A percentile compares a stretch with the other conserved stretches of the same genome.
phyloP scores from a whole-genome alignment of 1,140 invertebrate genomes.

The Drosophila lini region DNA sequence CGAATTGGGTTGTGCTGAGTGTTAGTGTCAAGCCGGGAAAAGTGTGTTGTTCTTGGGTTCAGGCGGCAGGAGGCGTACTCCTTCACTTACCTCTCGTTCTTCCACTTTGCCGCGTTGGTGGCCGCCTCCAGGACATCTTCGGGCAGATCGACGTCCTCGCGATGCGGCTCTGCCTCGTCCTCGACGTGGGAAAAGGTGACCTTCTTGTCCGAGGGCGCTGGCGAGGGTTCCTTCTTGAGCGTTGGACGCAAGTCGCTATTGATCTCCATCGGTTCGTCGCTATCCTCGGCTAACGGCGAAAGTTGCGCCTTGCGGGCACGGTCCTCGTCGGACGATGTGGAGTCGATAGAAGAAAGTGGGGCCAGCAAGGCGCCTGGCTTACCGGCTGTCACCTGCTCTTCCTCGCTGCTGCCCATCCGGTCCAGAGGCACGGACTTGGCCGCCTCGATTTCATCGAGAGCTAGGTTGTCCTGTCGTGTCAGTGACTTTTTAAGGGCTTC shows the following conservation, averaged over 20 bases:
- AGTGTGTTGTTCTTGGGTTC: constrained; percentile 6
- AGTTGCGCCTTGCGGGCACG: constrained; percentile 59
- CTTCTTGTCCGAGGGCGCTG: constrained; percentile 81
- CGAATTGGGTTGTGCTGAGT: constrained; percentile 33
- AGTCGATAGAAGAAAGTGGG: constrained; percentile 81
- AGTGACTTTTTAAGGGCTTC: constrained; percentile 70
- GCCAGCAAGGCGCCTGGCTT: constrained; percentile 57
- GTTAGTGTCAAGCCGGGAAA: constrained; percentile 57
- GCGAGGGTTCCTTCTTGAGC: constrained; percentile 78
- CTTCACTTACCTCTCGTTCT: constrained; percentile 71
- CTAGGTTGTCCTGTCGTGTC: constrained; percentile 65
- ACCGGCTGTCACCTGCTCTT: constrained; percentile 65
- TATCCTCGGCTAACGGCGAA: constrained; percentile 73
- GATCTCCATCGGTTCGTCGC: constrained; percentile 57
- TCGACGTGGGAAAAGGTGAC: constrained; percentile 84
- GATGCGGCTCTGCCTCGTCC: constrained; percentile 81
- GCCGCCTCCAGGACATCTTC: constrained; percentile 71
- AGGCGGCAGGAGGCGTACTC: background rate
- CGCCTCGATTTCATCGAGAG: constrained; percentile 67
- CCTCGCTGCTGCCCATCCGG: constrained; percentile 84
- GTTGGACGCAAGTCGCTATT: constrained; percentile 47
- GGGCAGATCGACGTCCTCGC: constrained; percentile 78
- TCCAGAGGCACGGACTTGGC: constrained; percentile 70
- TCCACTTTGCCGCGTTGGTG: constrained; percentile 60
- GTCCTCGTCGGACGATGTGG: constrained; percentile 80